phyloP scores from a whole-genome alignment of 1,140 invertebrate genomes.

The Calliphora vicina region DNA sequence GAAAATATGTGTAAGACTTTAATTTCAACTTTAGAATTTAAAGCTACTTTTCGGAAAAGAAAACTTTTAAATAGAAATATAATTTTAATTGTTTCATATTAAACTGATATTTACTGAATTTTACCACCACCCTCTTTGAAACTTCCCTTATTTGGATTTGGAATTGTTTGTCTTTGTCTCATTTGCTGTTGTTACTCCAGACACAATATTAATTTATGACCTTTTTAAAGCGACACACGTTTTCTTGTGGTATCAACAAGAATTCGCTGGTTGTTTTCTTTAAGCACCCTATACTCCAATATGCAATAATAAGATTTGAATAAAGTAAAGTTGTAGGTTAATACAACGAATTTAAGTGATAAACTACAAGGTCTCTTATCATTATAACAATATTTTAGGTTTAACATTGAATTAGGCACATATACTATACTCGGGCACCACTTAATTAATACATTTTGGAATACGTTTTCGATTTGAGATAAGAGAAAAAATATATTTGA shows the following conservation, averaged over 20 bases:
- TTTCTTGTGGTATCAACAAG: constrained; percentile 26
- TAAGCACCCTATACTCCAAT: neutral
- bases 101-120: neutral
- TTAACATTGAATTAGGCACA: no score
- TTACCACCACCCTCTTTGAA: neutral
- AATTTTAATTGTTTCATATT: constrained; percentile 34
- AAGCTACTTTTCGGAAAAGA: neutral
- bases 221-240: constrained; percentile 32
- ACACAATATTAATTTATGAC: constrained; percentile 33
- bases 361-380: no score
- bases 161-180: neutral
- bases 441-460: no score
- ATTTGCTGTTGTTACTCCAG: neutral
- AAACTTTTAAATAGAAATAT: neutral
- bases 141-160: neutral
- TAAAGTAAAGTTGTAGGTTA: no score
- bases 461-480: no score
- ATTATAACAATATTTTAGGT: no score
- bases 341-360: no score
- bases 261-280: neutral
- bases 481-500: no score
- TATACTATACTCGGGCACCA: no score
- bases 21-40: neutral
- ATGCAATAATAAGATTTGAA: no score
- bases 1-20: neutral